Percentiles rank a stretch among this genome's conserved stretches.
These are phyloP conservation scores for Tineola bisselliella DNA, from an alignment of 2,888 invertebrate genomes.

Conservation along the genomic window DNA sequence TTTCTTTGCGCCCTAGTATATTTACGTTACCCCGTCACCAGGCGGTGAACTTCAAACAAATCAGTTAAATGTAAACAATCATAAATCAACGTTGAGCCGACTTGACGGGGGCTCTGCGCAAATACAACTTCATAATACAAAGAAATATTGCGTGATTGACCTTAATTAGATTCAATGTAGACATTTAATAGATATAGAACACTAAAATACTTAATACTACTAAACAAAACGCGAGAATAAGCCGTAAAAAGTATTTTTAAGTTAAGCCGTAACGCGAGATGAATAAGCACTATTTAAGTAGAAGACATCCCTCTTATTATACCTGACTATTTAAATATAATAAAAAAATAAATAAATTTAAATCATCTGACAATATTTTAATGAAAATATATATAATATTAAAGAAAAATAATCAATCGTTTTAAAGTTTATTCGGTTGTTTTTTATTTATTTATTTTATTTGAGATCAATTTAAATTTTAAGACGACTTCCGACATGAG, in stretches of 20 bases:
- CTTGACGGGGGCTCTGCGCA: background rate
- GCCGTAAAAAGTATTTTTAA: too few species aligned
- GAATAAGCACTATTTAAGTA: too few species aligned
- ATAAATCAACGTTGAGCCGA: conserved; percentile 11
- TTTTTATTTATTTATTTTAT: background rate
- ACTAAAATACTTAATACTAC: too few species aligned
- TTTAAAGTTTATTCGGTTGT: background rate
- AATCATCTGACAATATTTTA: too few species aligned
- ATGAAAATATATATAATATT: background rate
- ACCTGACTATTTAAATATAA: too few species aligned
- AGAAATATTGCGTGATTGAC: background rate
- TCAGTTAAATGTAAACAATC: conserved; percentile 14
- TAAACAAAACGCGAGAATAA: too few species aligned
- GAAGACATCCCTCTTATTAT: too few species aligned
- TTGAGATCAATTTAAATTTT: background rate
- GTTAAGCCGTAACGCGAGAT: too few species aligned
- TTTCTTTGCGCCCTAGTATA: background rate
- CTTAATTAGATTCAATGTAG: background rate
- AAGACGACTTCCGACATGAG: too few species aligned
- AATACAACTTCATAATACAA: background rate
- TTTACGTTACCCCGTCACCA: conserved; percentile 7
- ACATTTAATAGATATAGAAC: background rate
- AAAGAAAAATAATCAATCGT: background rate
- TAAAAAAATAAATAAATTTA: too few species aligned
- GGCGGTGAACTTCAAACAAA: conserved; percentile 14